Evolutionary conservation across 2,888 invertebrate genomes (phyloP), one percentile per base, ranked within the genome.

Genomic region (Ornithoptera priamus): DNA sequence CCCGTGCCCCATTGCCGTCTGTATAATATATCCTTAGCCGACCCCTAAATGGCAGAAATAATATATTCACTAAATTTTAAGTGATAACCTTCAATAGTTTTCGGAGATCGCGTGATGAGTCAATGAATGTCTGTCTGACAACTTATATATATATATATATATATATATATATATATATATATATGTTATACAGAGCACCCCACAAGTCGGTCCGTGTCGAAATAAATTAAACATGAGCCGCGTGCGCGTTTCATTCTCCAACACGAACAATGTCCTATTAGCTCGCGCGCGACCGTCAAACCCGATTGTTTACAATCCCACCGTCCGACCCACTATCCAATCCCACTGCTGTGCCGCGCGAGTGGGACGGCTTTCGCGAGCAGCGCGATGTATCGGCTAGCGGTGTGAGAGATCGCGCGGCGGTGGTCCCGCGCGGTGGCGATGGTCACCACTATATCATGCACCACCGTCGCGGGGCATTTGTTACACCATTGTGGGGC

Each of bases 401-500:
- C 36, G 36, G 2, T 39, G 8, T 10, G 39, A 39, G 70, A 71
- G 73, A 75, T 74, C 77, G 72, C 68, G 36, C 66, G 71, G 72
- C 75, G 76, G 77, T 75, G 77, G 75, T 73, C 73, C 68, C 71
- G 10, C 72, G 72, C 72, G 70, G 65, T 63, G 70, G 68, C 75
- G 72, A 75, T 74, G 74, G 76, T 72, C 72, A 71, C 76, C 76
- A 62, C 60, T 70, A 64, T 73, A 63, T 72, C 61, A 63, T 56
- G 70, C 65, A 72, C 75, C 62, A 53, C 76, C 72, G 76, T 79
- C 80, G 75, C 78, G 78, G 50, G 83, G 77, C 81, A 79, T 83
- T 83, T 80, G 78, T 86, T 80, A 78, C 74, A 73, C 81, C 80
- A 83, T 84, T 84, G 84, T 85, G 75, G 74, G 72, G 71, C 79